phyloP scores from a whole-genome alignment of 1,140 invertebrate genomes.

The Neelides sp. region DNA sequence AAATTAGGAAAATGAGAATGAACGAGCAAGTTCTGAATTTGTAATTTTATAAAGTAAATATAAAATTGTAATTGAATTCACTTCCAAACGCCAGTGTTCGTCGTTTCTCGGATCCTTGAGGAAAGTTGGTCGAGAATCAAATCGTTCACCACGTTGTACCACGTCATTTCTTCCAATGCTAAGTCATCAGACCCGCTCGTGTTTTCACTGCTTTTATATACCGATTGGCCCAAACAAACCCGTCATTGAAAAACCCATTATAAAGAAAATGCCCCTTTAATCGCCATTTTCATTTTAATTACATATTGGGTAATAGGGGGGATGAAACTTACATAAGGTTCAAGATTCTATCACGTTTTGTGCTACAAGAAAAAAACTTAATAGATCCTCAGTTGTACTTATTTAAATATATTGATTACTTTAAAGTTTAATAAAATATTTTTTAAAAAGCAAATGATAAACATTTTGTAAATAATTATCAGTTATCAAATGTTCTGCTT shows the following conservation, averaged over 20 bases:
- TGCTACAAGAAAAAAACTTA: too few relatives aligned
- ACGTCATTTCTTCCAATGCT: constrained; percentile 32
- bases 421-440: too few relatives aligned
- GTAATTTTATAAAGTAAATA: neutral
- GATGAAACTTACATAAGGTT: constrained; percentile 31
- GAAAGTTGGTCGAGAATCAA: constrained; percentile 33
- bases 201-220: constrained; percentile 20
- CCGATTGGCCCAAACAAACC: too few relatives aligned
- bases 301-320: neutral
- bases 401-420: too few relatives aligned
- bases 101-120: constrained; percentile 32
- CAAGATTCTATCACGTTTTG: constrained; percentile 26
- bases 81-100: constrained; percentile 33
- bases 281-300: neutral
- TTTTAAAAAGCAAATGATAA: too few relatives aligned
- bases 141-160: constrained; percentile 34
- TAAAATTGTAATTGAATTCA: constrained; percentile 8
- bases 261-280: too few relatives aligned
- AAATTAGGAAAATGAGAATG: too few relatives aligned
- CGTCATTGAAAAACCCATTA: too few relatives aligned
- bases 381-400: too few relatives aligned
- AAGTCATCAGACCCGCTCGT: constrained; percentile 20
- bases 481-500: too few relatives aligned
- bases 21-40: too few relatives aligned
- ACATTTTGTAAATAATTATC: too few relatives aligned